Conservation (phyloP, 2,888 invertebrate species). For the Pollenia angustigena region DNA sequence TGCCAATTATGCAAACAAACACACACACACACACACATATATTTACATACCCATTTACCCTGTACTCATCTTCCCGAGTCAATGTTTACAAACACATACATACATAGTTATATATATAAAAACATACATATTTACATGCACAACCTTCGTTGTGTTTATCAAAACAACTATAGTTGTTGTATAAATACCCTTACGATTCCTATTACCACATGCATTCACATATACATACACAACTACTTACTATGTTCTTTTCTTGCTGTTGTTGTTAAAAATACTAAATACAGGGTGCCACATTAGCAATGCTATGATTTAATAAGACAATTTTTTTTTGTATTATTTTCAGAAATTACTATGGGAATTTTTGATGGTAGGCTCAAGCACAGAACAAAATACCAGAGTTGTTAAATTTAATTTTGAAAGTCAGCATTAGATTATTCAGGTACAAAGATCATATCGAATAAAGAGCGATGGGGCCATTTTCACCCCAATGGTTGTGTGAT, state of each 20-base stretch:
- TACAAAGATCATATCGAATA: too few species aligned
- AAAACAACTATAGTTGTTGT: slow-evolving; percentile 52
- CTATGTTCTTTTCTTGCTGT: slow-evolving; percentile 8
- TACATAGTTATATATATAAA: too few species aligned
- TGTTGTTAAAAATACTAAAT: slow-evolving; percentile 36
- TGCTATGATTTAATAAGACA: too few species aligned
- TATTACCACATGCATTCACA: slow-evolving; percentile 41
- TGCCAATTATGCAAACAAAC: not conserved
- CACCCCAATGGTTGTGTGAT: too few species aligned
- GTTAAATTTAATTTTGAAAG: too few species aligned
- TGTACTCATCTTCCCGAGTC: slow-evolving; percentile 32
- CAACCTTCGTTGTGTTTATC: slow-evolving; percentile 74
- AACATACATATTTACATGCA: slow-evolving; percentile 70
- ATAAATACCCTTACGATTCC: slow-evolving; percentile 61
- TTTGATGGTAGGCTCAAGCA: too few species aligned
- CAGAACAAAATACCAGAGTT: too few species aligned
- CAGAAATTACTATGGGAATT: not conserved
- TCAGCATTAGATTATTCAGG: too few species aligned
- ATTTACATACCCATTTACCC: not conserved
- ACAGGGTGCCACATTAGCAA: not conserved
- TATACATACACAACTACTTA: slow-evolving; percentile 34
- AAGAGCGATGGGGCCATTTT: too few species aligned
- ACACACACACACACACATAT: not conserved
- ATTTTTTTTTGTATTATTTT: not conserved
- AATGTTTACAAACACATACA: slow-evolving; percentile 2